phyloP scores from a whole-genome alignment of 2,113 vertebrate genomes.

The Numida meleagris region DNA sequence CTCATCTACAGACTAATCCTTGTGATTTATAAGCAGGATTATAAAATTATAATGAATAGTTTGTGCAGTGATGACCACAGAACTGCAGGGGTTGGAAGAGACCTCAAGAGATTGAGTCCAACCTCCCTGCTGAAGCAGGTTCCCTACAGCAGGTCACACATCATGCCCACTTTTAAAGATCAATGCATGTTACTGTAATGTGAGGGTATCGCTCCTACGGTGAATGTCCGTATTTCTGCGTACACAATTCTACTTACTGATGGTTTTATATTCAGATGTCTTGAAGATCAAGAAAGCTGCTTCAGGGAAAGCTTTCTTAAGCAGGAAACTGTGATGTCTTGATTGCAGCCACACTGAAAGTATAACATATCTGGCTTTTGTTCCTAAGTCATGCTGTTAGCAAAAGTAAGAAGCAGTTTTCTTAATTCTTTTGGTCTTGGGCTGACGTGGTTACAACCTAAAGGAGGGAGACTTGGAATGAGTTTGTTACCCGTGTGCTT shows the following conservation, averaged over 20 bases:
- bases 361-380: background rate
- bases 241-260: background rate
- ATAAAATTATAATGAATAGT: background rate
- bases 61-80: background rate
- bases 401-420: background rate
- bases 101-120: too few relatives aligned
- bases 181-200: background rate
- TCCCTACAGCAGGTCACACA: too few relatives aligned
- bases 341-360: background rate
- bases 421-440: background rate
- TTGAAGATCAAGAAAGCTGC: background rate
- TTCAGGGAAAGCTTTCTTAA: too few relatives aligned
- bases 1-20: background rate
- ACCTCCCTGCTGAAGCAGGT: too few relatives aligned
- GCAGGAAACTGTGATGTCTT: too few relatives aligned
- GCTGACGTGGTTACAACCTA: background rate
- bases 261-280: background rate
- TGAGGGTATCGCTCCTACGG: background rate
- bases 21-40: background rate
- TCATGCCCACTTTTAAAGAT: background rate
- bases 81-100: too few relatives aligned
- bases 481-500: background rate
- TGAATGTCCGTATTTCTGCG: background rate
- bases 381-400: background rate
- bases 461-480: background rate